These are phyloP conservation scores for Campylorhamphus procurvoides DNA, from an alignment of 2,113 vertebrate species.

Conservation along the genomic window DNA sequence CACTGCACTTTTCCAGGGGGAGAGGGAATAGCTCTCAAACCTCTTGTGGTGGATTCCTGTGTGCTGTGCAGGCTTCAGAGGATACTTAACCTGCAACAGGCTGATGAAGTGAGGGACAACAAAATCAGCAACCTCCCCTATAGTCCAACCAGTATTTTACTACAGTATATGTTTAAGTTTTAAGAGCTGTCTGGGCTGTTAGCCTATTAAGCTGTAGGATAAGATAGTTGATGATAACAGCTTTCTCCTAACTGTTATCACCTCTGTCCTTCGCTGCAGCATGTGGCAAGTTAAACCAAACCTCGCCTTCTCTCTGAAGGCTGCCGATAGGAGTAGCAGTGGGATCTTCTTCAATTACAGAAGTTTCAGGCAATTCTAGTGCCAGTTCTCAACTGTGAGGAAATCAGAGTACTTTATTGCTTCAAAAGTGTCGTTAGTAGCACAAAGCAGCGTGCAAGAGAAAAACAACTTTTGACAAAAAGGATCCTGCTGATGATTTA, in stretches of 20 bases:
- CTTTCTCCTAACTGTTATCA: slow-evolving; percentile 40
- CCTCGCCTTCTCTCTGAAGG: not conserved
- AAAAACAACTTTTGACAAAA: slow-evolving; percentile 25
- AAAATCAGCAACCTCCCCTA: not conserved
- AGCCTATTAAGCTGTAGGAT: slow-evolving; percentile 36
- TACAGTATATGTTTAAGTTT: slow-evolving; percentile 23
- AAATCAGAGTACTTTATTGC: slow-evolving; percentile 47
- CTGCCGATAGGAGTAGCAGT: not conserved
- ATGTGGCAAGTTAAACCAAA: not conserved
- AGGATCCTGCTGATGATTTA: slow-evolving; percentile 20
- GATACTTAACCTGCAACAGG: not conserved
- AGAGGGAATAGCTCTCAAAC: not conserved
- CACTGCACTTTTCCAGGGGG: not conserved
- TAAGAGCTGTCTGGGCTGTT: slow-evolving; percentile 30
- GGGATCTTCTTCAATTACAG: slow-evolving; percentile 48
- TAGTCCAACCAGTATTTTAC: slow-evolving; percentile 12
- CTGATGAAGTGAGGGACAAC: slow-evolving; percentile 9
- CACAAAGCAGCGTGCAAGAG: not conserved
- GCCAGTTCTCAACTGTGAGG: slow-evolving; percentile 41
- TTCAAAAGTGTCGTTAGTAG: not conserved
- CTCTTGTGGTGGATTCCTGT: not conserved
- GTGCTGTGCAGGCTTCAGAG: not conserved
- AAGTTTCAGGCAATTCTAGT: slow-evolving; percentile 35
- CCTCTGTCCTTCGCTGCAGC: slow-evolving; percentile 19
- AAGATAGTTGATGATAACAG: slow-evolving; percentile 56